Base-by-base conservation (phyloP, 1,140 invertebrate genomes). In the Drosophila ohnishii region DNA sequence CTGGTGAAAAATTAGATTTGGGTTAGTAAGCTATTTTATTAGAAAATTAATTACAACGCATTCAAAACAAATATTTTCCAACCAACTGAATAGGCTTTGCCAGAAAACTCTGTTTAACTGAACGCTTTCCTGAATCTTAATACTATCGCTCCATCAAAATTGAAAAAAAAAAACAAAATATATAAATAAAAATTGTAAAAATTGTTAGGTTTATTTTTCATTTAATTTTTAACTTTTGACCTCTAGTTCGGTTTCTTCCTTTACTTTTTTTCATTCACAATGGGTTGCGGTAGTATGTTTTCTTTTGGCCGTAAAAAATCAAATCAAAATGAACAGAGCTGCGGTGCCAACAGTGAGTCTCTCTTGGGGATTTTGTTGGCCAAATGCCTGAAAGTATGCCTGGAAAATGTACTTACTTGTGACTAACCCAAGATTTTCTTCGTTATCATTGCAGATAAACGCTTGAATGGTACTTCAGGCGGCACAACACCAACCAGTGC, bases 371-470 rank as follows among this genome's bases (percentile, higher is more conserved):
- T 22, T 44, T 25, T 8, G 35, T 74, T 44, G 3, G 32, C 2
- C 11, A 3, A n/a, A 45, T 40, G 73, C 72, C 73, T 47, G 0
- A 80, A 80, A 80, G 66, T 76, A 61, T 62, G 65, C 78, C 30
- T 11, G 13, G 4, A 9, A 63, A 57, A 30, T 40, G 22, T 25
- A 11, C 5, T 16, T 3, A 50, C 28, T 39, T 30, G 13, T n/a
- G 34, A 37, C 34, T 55, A 14, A 39, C 6, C 19, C 25, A 28
- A 19, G 5, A 19, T 9, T 39, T 40, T 30, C 9, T 10, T 1
- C 7, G 9, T 56, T 37, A 25, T 37, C 40, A 44, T 71, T 87
- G 30, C 63, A 86, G 83, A 87, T 53, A 86, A 86, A 86, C 78
- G 78, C 2, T 30, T 78, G 14, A 67, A 72, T 39, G 55, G 47